Percentiles rank a stretch among this genome's conserved stretches.
Conservation (phyloP, 2,113 vertebrate genomes). For the Heterotis niloticus region DNA sequence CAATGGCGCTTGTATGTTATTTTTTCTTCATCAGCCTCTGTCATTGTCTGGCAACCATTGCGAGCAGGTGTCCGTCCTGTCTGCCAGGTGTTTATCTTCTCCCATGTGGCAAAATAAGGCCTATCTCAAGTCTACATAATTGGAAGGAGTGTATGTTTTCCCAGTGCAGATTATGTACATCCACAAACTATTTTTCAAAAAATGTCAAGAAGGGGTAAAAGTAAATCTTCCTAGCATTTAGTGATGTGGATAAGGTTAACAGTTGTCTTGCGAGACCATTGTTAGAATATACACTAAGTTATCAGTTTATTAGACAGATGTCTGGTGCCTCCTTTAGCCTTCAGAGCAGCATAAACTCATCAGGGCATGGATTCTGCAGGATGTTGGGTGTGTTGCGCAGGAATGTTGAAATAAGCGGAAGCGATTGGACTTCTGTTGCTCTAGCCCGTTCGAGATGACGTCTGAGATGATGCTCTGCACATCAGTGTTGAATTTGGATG, state of each 20-base stretch:
- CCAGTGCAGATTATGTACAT: slow-evolving; percentile 13
- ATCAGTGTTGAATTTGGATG: too few species aligned
- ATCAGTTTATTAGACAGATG: too few species aligned
- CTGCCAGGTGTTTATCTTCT: slow-evolving; percentile 2
- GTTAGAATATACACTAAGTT: too few species aligned
- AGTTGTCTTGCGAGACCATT: neutral
- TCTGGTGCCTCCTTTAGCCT: too few species aligned
- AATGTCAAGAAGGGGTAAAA: neutral
- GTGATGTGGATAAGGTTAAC: neutral
- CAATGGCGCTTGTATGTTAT: neutral
- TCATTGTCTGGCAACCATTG: neutral
- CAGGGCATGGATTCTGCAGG: too few species aligned
- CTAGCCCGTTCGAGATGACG: too few species aligned
- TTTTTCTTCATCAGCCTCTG: neutral
- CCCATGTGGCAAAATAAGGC: neutral
- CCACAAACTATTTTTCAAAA: slow-evolving; percentile 4
- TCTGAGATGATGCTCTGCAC: too few species aligned
- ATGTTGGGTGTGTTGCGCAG: too few species aligned
- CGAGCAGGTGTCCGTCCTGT: slow-evolving; percentile 17
- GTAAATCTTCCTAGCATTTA: neutral
- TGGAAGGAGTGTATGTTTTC: neutral
- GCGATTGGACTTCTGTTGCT: too few species aligned
- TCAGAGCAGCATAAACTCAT: too few species aligned
- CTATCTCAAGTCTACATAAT: neutral
- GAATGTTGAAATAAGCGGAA: too few species aligned